These are phyloP conservation scores for Moxostoma hubbsi DNA, from an alignment of 2,797 vertebrate genomes.

Conservation along the genomic window DNA sequence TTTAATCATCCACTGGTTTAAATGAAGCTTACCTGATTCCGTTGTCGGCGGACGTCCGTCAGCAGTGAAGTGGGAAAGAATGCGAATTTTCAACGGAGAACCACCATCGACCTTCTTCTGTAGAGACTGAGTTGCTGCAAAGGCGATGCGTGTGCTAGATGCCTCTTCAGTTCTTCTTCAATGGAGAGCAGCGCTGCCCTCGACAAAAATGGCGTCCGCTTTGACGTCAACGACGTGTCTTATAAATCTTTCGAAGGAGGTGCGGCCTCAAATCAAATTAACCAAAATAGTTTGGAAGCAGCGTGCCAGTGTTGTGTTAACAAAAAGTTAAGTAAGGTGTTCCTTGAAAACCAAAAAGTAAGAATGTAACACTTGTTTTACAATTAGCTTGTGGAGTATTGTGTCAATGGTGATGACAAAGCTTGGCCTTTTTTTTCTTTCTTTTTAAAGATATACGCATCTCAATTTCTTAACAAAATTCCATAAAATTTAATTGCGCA, in stretches of 20 bases:
- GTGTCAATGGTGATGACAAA: too few relatives aligned
- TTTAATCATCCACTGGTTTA: not conserved
- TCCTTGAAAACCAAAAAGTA: not conserved
- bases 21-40: constrained; percentile 71
- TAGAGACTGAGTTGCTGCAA: constrained; percentile 74
- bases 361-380: not conserved
- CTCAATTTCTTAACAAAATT: too few relatives aligned
- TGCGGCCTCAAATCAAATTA: constrained; percentile 72
- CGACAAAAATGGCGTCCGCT: constrained; percentile 95
- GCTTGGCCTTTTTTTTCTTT: too few relatives aligned
- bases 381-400: too few relatives aligned
- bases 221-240: constrained; percentile 98
- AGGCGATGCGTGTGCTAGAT: constrained; percentile 81
- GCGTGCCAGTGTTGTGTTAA: constrained; percentile 51
- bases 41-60: constrained; percentile 68
- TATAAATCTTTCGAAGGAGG: constrained; percentile 79
- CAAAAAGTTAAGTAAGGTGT: constrained; percentile 2
- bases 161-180: constrained; percentile 88
- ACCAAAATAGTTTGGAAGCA: constrained; percentile 49
- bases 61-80: constrained; percentile 66
- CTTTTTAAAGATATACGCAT: too few relatives aligned
- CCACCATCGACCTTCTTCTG: constrained; percentile 63
- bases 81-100: constrained; percentile 68
- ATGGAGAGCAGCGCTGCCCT: constrained; percentile 86
- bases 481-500: too few relatives aligned